These are phyloP conservation scores for Telenomus remus DNA, from an alignment of 1,140 invertebrate species.

Conservation along the genomic window DNA sequence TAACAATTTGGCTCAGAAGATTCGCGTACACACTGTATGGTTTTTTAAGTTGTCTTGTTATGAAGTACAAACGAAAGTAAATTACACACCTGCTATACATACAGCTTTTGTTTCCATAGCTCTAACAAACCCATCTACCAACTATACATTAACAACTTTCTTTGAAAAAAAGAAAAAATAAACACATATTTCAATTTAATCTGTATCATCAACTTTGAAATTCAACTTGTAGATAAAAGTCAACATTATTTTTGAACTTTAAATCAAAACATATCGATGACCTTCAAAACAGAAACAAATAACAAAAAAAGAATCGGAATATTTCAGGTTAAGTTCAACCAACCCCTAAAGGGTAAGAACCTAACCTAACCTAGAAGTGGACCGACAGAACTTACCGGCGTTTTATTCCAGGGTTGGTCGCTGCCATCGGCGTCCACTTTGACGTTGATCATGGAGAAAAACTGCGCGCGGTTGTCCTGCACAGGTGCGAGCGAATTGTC, in stretches of 20 bases:
- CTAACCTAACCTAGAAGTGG: not conserved
- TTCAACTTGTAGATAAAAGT: no score
- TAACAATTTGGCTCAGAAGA: constrained; percentile 38
- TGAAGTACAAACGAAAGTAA: not conserved
- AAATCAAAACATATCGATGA: not conserved
- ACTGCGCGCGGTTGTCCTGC: constrained; percentile 60
- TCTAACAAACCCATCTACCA: not conserved
- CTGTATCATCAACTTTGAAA: no score
- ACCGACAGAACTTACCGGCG: constrained; percentile 12
- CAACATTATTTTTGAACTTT: no score
- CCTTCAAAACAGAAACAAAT: not conserved
- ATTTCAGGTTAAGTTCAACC: not conserved
- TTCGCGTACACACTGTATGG: constrained; percentile 1
- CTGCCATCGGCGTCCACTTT: constrained; percentile 12
- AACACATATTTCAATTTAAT: no score
- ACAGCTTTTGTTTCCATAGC: constrained; percentile 11
- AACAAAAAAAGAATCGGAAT: no score
- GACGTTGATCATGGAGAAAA: constrained; percentile 65
- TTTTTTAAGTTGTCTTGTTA: constrained; percentile 3
- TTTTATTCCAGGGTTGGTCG: not conserved
- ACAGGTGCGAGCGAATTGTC: constrained; percentile 10
- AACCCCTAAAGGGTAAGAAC: not conserved
- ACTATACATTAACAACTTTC: not conserved
- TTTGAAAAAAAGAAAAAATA: no score
- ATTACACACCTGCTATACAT: not conserved